Base-by-base conservation (phyloP, 2,888 invertebrate species). In the Brachynemurus nebulosus region DNA sequence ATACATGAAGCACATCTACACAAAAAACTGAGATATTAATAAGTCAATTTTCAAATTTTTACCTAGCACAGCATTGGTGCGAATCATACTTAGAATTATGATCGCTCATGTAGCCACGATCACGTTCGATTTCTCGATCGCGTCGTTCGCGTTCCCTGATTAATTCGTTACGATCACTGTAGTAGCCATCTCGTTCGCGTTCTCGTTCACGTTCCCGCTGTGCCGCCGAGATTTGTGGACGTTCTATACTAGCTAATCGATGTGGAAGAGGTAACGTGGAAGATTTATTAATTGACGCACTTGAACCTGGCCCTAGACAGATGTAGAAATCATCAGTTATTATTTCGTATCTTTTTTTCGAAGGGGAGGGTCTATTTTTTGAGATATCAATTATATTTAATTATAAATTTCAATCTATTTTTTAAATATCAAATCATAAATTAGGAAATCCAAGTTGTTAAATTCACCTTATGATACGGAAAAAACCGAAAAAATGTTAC, bases 101-200 rank as follows among this genome's bases (percentile, higher is more conserved):
- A 61, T 86, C 86, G 58, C 84, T 85, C 51, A 85, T 69, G 60
- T 86, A 85, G 49, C 86, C 86, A 35, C 80, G 70, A 61, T 81
- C 81, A 34, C 74, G 60, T 49, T 66, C 74, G 42, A 67, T 55
- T 47, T 68, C 68, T 33, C 52, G 44, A 37, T 63, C 64, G 27
- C 44, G 30, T 17, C 44, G 37, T 51, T 76, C 76, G 47, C 84
- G 67, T 55, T 80, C 80, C 16, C 82, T 66, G 58, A 86, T 76
- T 53, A 88, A 67, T 65, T 89, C 89, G 61, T 89, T 89, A 52
- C 88, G 78, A 66, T 90, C 90, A 61, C 88, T 84, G 63, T 89
- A 89, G 63, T 90, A 90, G 41, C 89, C 89, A 59, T 89, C 88
- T 17, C 86, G 73, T 51, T 80, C 80, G 53, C 72, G 64, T 48